phyloP scores from a whole-genome alignment of 2,113 vertebrate genomes.

The Zootoca vivipara region DNA sequence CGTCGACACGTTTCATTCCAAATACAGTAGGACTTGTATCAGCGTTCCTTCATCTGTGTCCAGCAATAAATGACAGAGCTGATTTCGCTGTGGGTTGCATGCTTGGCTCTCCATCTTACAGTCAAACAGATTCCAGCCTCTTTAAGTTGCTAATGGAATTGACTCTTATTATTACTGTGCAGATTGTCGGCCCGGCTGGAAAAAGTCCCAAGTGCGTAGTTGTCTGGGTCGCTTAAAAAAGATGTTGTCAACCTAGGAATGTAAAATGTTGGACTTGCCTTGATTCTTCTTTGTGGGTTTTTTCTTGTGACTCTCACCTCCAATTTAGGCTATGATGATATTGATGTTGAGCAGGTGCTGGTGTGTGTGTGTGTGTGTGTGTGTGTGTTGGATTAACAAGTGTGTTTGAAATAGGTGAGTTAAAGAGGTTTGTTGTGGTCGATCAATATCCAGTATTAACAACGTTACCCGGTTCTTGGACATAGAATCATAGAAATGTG shows the following conservation, averaged over 20 bases:
- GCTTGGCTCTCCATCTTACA: background rate
- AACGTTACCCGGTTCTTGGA: background rate
- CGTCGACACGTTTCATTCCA: slow-evolving; percentile 2
- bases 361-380: too few species aligned
- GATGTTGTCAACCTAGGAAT: too few species aligned
- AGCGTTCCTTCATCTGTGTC: background rate
- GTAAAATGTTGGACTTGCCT: background rate
- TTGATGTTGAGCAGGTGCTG: background rate
- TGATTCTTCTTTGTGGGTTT: background rate
- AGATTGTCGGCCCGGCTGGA: background rate
- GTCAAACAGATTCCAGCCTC: background rate
- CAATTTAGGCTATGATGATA: background rate
- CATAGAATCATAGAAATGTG: too few species aligned
- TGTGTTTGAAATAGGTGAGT: background rate
- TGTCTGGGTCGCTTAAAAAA: background rate
- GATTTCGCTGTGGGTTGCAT: background rate
- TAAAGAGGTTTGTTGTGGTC: background rate
- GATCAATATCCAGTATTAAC: background rate
- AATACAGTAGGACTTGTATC: background rate
- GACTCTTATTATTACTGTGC: background rate
- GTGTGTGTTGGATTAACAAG: too few species aligned
- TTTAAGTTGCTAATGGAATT: background rate
- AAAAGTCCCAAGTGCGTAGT: background rate
- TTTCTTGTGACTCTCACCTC: background rate
- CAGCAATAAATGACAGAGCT: background rate